phyloP scores from a whole-genome alignment of 2,888 invertebrate genomes.

The Axea sp. region DNA sequence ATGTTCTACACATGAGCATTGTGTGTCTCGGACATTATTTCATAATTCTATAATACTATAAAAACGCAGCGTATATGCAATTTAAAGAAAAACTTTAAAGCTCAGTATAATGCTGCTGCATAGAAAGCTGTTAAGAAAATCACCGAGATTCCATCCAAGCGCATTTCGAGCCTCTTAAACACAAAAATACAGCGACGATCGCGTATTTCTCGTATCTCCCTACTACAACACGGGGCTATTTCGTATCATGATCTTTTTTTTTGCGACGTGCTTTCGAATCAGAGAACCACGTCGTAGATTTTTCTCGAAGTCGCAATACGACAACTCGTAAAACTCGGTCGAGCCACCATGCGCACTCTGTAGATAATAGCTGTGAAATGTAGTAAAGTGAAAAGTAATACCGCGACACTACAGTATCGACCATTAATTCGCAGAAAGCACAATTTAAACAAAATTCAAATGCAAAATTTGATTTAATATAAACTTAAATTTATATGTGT shows the following conservation, averaged over 20 bases:
- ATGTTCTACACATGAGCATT: constrained; percentile 17
- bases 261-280: constrained; percentile 58
- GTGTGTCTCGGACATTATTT: constrained; percentile 28
- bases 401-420: constrained; percentile 12
- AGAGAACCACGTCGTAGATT: constrained; percentile 56
- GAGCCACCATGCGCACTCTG: constrained; percentile 34
- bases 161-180: constrained; percentile 59
- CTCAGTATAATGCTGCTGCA: constrained; percentile 26
- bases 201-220: constrained; percentile 57
- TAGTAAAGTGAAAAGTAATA: constrained; percentile 52
- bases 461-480: constrained; percentile 9
- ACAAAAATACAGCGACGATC: constrained; percentile 38
- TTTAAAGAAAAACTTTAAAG: constrained; percentile 43
- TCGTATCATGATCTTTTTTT: constrained; percentile 44
- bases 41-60: constrained; percentile 31
- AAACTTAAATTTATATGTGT: too few species aligned
- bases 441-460: constrained; percentile 1
- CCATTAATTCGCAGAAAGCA: constrained; percentile 11
- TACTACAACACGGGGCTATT: constrained; percentile 41
- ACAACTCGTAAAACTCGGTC: constrained; percentile 56
- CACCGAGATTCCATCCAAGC: constrained; percentile 55
- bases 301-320: constrained; percentile 58
- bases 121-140: constrained; percentile 58
- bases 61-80: constrained; percentile 27
- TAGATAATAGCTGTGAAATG: constrained; percentile 52